phyloP scores from a whole-genome alignment of 2,888 invertebrate species.

The Philonicus albiceps region DNA sequence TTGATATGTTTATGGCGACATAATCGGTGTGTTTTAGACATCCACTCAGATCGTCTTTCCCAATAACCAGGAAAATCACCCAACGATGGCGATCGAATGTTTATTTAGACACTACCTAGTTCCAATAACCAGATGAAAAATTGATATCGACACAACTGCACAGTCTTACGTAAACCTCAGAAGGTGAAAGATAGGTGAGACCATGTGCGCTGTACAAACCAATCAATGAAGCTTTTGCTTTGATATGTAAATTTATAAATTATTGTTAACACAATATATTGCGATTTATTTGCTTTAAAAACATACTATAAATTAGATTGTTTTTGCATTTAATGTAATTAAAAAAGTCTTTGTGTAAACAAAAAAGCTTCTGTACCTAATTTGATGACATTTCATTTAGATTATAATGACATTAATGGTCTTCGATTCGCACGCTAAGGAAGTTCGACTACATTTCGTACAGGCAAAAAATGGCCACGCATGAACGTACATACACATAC shows the following conservation, averaged over 20 bases:
- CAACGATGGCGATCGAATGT: background rate
- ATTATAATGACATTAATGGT: no score
- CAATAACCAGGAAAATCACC: background rate
- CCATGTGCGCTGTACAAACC: background rate
- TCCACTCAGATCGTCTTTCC: conserved; percentile 1
- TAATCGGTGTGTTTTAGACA: background rate
- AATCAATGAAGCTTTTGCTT: background rate
- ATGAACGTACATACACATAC: no score
- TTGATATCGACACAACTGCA: background rate
- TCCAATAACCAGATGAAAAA: background rate
- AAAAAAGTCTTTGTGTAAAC: no score
- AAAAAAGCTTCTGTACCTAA: no score
- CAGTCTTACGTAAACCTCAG: background rate
- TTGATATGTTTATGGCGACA: background rate
- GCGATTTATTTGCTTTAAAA: no score
- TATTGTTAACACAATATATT: no score
- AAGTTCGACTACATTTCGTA: no score
- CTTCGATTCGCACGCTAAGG: no score
- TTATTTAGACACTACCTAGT: conserved; percentile 1
- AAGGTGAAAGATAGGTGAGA: background rate
- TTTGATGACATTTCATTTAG: no score
- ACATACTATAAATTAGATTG: no score
- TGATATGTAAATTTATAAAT: background rate
- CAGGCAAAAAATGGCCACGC: no score
- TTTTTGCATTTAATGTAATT: no score